phyloP scores from a whole-genome alignment of 2,113 vertebrate species.

The Rhynchomys soricoides region DNA sequence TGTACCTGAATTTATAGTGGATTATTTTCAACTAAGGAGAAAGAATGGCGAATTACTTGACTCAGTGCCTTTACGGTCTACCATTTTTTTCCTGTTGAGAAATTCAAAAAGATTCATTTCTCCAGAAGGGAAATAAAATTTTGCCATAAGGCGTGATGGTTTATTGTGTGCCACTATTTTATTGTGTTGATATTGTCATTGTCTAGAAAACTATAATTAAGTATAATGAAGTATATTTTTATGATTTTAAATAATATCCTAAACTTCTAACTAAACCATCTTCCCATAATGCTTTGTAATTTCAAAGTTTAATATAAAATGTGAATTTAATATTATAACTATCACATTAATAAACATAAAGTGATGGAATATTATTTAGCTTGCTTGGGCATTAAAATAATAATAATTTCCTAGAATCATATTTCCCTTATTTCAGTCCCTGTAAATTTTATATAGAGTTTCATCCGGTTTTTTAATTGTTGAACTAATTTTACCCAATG shows the following conservation, averaged over 20 bases:
- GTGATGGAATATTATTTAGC: neutral
- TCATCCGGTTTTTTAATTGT: slow-evolving; percentile 17
- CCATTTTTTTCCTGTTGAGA: neutral
- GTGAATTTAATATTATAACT: neutral
- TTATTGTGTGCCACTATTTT: neutral
- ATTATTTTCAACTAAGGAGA: neutral
- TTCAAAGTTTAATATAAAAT: neutral
- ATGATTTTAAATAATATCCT: neutral
- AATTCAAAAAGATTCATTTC: neutral
- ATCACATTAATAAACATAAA: slow-evolving; percentile 6
- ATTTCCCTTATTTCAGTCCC: neutral
- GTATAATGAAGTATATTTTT: neutral
- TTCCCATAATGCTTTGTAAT: neutral
- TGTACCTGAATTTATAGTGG: neutral
- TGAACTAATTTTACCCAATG: neutral
- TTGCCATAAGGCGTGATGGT: neutral
- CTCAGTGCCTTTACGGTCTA: neutral
- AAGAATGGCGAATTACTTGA: neutral
- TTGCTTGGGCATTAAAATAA: slow-evolving; percentile 39
- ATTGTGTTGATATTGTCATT: neutral
- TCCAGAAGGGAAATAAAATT: neutral
- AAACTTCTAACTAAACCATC: neutral
- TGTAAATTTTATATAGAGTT: neutral
- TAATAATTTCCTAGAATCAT: neutral
- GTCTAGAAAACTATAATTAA: neutral